These are phyloP conservation scores for Zygaena filipendulae DNA, from an alignment of 2,888 invertebrate species.

Conservation along the genomic window DNA sequence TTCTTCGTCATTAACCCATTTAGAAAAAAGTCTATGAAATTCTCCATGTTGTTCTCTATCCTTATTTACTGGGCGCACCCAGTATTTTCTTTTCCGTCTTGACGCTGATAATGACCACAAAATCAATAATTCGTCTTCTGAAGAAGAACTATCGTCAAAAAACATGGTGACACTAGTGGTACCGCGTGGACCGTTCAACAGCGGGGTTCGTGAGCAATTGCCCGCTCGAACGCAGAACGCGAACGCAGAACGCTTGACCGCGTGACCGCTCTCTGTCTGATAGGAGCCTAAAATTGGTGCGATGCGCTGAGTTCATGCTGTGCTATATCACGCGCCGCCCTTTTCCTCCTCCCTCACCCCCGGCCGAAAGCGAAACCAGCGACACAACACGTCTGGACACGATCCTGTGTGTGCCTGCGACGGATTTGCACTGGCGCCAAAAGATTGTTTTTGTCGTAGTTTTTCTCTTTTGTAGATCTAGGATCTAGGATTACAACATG, in stretches of 20 bases:
- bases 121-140: constrained; percentile 11
- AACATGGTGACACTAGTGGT: constrained; percentile 6
- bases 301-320: too few relatives aligned
- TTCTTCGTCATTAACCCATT: constrained; percentile 10
- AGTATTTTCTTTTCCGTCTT: constrained; percentile 11
- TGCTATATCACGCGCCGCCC: too few relatives aligned
- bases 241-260: background rate
- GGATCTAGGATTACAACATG: constrained; percentile 5
- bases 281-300: constrained; percentile 1
- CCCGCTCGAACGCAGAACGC: background rate
- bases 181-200: constrained; percentile 3
- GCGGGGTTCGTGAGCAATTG: constrained; percentile 1
- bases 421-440: constrained; percentile 4
- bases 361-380: constrained; percentile 3
- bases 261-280: background rate
- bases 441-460: constrained; percentile 3
- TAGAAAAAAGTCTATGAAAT: constrained; percentile 8
- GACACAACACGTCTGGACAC: background rate
- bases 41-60: constrained; percentile 9
- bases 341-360: constrained; percentile 3
- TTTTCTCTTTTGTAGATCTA: constrained; percentile 3
- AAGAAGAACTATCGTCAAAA: constrained; percentile 11
- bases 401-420: constrained; percentile 3
- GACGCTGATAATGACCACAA: constrained; percentile 11
- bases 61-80: constrained; percentile 11